Evolutionary conservation across 92 coral and sea anemone species (phyloP), one percentile per base, ranked within the genome.

Genomic region (Phymanthus crucifer): DNA sequence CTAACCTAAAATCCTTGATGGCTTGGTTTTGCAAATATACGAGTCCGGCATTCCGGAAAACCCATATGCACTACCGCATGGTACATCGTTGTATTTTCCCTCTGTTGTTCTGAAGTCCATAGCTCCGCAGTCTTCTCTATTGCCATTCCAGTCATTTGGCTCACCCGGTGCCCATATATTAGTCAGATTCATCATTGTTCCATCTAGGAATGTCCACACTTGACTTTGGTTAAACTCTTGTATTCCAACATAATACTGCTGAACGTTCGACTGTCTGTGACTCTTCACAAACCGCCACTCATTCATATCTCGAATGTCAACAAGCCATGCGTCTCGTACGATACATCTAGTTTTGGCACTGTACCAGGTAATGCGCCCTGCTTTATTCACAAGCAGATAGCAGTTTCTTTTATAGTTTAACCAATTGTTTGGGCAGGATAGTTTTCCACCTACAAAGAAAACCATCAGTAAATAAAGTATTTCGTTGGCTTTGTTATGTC

Each of bases 21-120:
- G 75, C 31, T 23, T 32, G 32, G 17, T 24, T 48, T 79, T 79
- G 33, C 83, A 79, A 31, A 70, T 69, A 31, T 43, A 79, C 1
- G 81, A 57, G 26, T 64, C 47, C 1, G 72, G 72, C 29, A 64
- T 45, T n/a, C 83, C 83, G 9, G 75, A 43, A 52, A 66, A 66
- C 2, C 74, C 74, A 24, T 66, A 66, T 3, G 83, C 74, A 0
- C 33, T 29, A 31, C 54, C 61, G 31, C 84, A 80, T 2, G 78
- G 84, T n/a, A 80, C 75, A 57, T 80, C 84, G 48, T 80, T 80
- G 58, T 46, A 80, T 52, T 52, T 70, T 18, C 84, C 84, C 16
- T 71, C 52, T 14, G 78, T 71, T 16, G 32, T 12, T 40, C 84
- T 80, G 31, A 80, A 80, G 48, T 80, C 84, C 68, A 80, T 71